These are phyloP conservation scores for Tetragnatha versicolor DNA, from an alignment of 1,140 invertebrate genomes.

Conservation along the genomic window DNA sequence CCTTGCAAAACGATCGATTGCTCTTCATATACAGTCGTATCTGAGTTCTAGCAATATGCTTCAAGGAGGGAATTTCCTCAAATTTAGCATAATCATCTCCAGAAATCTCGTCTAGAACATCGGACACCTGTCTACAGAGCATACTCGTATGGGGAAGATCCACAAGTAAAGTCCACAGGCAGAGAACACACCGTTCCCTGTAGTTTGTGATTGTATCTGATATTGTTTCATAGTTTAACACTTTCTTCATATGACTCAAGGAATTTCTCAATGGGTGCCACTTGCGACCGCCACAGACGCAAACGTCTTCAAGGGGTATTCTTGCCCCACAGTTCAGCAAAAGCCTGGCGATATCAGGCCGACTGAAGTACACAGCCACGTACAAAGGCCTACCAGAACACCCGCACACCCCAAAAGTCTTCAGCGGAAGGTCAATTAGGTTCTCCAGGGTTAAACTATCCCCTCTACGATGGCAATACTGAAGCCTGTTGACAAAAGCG, in stretches of 20 bases:
- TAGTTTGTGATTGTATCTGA: background rate
- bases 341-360: constrained; percentile 4
- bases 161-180: constrained; percentile 12
- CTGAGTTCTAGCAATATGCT: constrained; percentile 16
- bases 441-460: background rate
- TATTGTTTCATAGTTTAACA: too few species aligned
- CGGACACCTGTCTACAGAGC: constrained; percentile 6
- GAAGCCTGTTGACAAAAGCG: background rate
- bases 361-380: constrained; percentile 20
- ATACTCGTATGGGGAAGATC: constrained; percentile 11
- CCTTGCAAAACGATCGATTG: background rate
- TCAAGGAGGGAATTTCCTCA: constrained; percentile 1
- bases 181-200: background rate
- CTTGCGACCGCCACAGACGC: background rate
- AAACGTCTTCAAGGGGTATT: constrained; percentile 34
- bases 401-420: constrained; percentile 28
- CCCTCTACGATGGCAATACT: background rate
- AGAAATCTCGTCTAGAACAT: background rate
- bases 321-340: constrained; percentile 30
- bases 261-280: constrained; percentile 30
- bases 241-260: background rate
- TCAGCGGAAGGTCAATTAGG: constrained; percentile 25
- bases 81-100: background rate
- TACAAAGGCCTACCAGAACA: constrained; percentile 35
- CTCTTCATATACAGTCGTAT: constrained; percentile 11